Evolutionary conservation across 2,888 invertebrate genomes (phyloP).

Genomic region (Aporophyla nigra): DNA sequence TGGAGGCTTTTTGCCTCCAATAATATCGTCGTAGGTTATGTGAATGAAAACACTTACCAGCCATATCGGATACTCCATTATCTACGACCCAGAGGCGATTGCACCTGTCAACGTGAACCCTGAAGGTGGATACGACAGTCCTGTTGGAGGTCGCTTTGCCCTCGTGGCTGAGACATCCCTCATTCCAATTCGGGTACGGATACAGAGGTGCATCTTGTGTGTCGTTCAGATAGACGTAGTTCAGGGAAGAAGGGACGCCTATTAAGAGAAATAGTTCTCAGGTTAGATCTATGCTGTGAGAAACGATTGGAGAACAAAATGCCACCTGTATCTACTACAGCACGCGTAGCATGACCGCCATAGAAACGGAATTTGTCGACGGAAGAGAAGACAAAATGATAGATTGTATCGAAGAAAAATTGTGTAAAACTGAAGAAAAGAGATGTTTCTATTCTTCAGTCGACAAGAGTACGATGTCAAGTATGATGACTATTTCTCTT

Average conservation of each 20-base stretch:
- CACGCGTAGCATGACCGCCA: no score
- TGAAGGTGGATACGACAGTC: conserved; percentile 93
- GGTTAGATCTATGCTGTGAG: background rate
- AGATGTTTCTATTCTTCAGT: no score
- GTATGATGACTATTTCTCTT: no score
- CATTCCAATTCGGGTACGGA: conserved; percentile 94
- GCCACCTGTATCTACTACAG: background rate
- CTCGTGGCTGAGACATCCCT: conserved; percentile 92
- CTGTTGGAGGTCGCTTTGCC: conserved; percentile 84
- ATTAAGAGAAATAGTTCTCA: background rate
- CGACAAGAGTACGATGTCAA: no score
- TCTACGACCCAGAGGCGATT: conserved; percentile 95
- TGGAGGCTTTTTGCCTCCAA: background rate
- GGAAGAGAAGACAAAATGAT: no score
- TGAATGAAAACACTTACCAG: conserved; percentile 82
- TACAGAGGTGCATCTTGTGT: conserved; percentile 92
- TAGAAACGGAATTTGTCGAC: no score
- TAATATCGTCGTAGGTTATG: background rate
- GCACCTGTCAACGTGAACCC: conserved; percentile 93
- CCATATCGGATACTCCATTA: conserved; percentile 93
- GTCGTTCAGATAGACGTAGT: conserved; percentile 90
- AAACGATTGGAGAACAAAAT: background rate
- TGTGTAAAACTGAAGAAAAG: no score
- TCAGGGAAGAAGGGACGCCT: conserved; percentile 82
- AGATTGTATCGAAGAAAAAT: no score